phyloP scores from a whole-genome alignment of 2,888 invertebrate genomes.

The Phengaris alcon region DNA sequence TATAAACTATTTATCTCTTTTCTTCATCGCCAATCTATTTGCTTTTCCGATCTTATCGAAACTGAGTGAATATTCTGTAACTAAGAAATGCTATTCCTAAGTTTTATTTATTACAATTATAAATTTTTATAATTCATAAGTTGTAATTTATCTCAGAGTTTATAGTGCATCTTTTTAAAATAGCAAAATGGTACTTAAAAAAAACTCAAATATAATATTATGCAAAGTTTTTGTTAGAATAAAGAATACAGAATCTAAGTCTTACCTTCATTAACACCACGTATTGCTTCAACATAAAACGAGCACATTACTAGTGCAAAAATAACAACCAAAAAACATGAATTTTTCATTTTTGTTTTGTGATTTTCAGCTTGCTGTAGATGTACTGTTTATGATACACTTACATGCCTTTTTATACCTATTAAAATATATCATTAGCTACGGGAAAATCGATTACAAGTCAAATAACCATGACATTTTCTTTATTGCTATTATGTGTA shows the following conservation, averaged over 20 bases:
- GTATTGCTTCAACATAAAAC: background rate
- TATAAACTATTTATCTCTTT: no score
- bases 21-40: no score
- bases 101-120: no score
- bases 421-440: background rate
- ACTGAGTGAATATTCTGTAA: no score
- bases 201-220: no score
- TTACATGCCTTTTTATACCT: background rate
- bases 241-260: background rate
- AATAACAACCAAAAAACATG: background rate
- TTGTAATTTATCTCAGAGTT: no score
- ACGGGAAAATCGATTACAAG: background rate
- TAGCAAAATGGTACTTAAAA: no score
- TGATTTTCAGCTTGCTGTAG: background rate
- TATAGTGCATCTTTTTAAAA: no score
- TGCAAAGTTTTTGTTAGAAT: no score
- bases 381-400: background rate
- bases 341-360: slow-evolving; percentile 1
- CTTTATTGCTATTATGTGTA: background rate
- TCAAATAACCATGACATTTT: background rate
- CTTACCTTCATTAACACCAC: background rate
- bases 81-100: no score
- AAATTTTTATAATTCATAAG: no score
- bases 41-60: no score
- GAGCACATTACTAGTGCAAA: background rate